A percentile compares a stretch with the other conserved stretches of the same genome.
Conservation (phyloP, 2,797 vertebrate genomes). For the Sebastes flavidus region DNA sequence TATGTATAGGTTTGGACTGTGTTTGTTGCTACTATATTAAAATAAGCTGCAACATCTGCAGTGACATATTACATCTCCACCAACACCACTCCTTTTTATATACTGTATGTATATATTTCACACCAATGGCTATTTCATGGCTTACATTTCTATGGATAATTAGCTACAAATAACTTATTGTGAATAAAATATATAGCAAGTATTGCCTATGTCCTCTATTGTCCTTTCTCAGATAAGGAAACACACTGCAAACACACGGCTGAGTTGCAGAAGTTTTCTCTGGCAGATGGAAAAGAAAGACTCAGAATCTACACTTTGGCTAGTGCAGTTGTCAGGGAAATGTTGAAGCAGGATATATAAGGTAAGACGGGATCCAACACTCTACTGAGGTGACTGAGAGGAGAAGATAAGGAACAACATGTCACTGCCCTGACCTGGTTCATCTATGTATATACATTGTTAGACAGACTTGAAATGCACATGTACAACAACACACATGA, state of each 20-base stretch:
- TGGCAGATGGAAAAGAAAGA: constrained; percentile 26
- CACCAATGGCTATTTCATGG: not conserved
- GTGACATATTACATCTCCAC: not conserved
- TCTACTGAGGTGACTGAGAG: constrained; percentile 24
- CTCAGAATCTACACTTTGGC: constrained; percentile 31
- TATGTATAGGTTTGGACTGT: not conserved
- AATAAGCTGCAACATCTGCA: not conserved
- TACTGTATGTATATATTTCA: not conserved
- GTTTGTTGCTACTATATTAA: not conserved
- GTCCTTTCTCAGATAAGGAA: not conserved
- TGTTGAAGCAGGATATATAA: constrained; percentile 19
- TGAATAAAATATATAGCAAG: not conserved
- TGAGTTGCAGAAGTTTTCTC: constrained; percentile 27
- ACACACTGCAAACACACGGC: constrained; percentile 2
- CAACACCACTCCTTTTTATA: not conserved
- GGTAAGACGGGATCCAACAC: constrained; percentile 5
- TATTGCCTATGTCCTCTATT: not conserved
- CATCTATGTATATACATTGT: not conserved
- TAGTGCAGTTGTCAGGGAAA: constrained; percentile 40
- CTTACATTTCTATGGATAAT: not conserved
- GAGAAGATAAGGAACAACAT: not conserved
- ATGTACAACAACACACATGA: not conserved
- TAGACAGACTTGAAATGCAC: constrained; percentile 10
- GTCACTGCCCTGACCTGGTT: constrained; percentile 3
- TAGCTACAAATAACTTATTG: not conserved